These are phyloP conservation scores for Melieria picta DNA, from an alignment of 2,888 invertebrate species.

Conservation along the genomic window DNA sequence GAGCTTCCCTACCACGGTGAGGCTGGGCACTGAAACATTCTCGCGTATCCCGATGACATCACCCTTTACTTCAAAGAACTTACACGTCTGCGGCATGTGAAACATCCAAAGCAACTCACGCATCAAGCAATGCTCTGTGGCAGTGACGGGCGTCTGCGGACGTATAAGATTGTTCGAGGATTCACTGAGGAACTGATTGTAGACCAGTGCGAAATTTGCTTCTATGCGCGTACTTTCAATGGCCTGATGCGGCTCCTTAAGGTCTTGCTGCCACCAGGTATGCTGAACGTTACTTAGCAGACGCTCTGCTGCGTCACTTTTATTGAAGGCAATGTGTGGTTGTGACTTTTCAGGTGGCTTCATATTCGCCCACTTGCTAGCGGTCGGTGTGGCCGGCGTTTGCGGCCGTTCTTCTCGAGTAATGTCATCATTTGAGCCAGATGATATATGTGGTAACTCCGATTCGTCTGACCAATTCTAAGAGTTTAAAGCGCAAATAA, in stretches of 20 bases:
- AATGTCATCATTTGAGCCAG: not conserved
- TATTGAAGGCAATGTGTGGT: constrained; percentile 48
- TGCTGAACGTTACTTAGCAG: constrained; percentile 63
- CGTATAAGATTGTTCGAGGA: constrained; percentile 46
- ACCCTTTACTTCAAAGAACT: constrained; percentile 53
- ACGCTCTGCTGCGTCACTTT: constrained; percentile 55
- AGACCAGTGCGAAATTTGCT: constrained; percentile 65
- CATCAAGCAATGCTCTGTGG: constrained; percentile 58
- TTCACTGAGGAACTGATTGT: constrained; percentile 55
- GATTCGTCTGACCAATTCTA: constrained; percentile 62
- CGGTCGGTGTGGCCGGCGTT: constrained; percentile 1
- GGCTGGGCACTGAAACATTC: constrained; percentile 58
- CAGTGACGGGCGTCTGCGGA: constrained; percentile 50
- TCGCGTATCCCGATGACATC: constrained; percentile 47
- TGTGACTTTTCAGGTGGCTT: constrained; percentile 49
- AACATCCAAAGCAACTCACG: constrained; percentile 65
- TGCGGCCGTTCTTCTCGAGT: constrained; percentile 21
- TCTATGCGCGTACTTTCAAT: constrained; percentile 57
- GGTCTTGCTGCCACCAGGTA: constrained; percentile 63
- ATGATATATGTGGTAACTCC: constrained; percentile 9
- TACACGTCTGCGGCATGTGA: constrained; percentile 54
- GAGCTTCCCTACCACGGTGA: constrained; percentile 53
- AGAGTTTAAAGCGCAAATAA: constrained; percentile 35
- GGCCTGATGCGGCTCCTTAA: constrained; percentile 53
- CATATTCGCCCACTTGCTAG: constrained; percentile 29